Evolutionary conservation across 64 coral and sea anemone species (phyloP).

Genomic region (Anthopleura sola): DNA sequence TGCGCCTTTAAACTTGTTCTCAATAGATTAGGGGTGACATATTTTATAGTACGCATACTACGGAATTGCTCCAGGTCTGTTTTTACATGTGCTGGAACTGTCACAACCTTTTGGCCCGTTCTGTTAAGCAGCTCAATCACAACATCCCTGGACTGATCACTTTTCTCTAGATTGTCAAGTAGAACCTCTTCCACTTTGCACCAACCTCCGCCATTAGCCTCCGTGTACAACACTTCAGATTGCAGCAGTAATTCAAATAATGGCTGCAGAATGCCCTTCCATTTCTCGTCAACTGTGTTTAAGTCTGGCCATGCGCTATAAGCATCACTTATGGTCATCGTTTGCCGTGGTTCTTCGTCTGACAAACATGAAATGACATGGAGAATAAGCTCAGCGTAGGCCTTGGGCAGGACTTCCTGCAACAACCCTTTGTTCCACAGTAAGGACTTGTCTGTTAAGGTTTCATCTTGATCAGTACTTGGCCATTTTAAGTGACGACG

Average conservation of each 20-base stretch:
- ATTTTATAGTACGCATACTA: background rate
- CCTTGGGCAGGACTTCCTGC: constrained; percentile 57
- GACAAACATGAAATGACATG: constrained; percentile 1
- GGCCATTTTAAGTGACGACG: background rate
- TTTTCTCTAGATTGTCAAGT: constrained; percentile 22
- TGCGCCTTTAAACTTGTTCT: constrained; percentile 13
- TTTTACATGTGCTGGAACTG: constrained; percentile 61
- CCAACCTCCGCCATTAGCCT: constrained; percentile 46
- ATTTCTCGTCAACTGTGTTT: constrained; percentile 42
- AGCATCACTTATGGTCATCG: background rate
- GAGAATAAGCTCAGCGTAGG: constrained; percentile 48
- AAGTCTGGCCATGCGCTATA: constrained; percentile 68
- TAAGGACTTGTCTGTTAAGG: constrained; percentile 29
- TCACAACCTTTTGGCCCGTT: constrained; percentile 34
- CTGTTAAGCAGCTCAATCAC: constrained; percentile 21
- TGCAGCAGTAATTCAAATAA: constrained; percentile 36
- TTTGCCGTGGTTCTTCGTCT: background rate
- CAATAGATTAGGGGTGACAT: constrained; percentile 25
- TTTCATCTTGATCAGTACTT: constrained; percentile 24
- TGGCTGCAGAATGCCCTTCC: constrained; percentile 51
- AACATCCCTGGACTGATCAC: constrained; percentile 13
- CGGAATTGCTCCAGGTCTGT: constrained; percentile 1
- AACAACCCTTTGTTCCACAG: too few species aligned
- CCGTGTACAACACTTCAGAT: constrained; percentile 36
- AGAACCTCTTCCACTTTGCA: constrained; percentile 49